These are phyloP conservation scores for Zonitis immaculata DNA, from an alignment of 2,888 invertebrate genomes.

Conservation along the genomic window DNA sequence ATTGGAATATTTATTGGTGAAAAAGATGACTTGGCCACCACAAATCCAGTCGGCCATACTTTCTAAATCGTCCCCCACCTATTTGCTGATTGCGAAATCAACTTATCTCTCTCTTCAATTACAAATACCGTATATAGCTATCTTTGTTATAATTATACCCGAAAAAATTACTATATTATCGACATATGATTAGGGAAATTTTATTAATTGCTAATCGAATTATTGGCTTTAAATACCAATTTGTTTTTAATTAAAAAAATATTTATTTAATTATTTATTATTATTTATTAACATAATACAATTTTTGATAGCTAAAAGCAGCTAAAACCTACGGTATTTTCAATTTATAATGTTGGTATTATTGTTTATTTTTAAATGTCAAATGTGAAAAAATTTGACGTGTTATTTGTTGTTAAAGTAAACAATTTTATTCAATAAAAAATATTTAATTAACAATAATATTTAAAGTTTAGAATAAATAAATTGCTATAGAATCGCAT, in stretches of 20 bases:
- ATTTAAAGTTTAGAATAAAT: neutral
- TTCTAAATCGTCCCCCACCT: neutral
- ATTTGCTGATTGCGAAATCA: neutral
- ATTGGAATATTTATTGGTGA: constrained; percentile 9
- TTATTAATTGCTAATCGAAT: neutral
- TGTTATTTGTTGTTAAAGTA: neutral
- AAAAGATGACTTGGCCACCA: constrained; percentile 37
- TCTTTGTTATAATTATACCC: neutral
- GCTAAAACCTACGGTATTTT: no score
- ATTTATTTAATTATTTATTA: no score
- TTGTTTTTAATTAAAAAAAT: neutral
- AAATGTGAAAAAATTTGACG: neutral
- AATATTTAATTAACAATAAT: neutral
- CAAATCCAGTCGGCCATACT: constrained; percentile 28
- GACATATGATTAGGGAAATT: neutral
- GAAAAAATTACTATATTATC: neutral
- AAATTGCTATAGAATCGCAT: neutral
- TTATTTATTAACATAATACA: no score
- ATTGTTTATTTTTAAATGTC: neutral
- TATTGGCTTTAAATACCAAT: neutral
- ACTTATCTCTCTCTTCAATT: neutral
- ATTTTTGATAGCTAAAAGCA: no score
- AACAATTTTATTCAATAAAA: neutral
- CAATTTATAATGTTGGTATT: neutral
- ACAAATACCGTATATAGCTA: neutral